Evolutionary conservation across 2,797 vertebrate species (phyloP), one percentile per base, ranked within the genome.

Genomic region (Vespertilio murinus): DNA sequence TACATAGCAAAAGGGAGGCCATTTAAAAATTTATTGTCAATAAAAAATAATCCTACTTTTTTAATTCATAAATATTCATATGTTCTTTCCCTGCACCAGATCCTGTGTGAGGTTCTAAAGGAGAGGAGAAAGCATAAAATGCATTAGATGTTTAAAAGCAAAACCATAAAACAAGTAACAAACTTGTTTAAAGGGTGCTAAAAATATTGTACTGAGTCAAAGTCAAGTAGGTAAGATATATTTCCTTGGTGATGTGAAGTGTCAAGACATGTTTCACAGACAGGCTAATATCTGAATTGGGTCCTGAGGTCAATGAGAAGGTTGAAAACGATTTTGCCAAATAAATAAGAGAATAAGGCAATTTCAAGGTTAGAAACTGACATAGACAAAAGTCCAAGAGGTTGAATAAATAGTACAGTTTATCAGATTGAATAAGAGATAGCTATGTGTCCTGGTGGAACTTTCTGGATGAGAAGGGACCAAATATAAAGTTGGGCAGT

Each of bases 21-120:
- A 69, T 73, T 95, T 56, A 80, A 92, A 92, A 80, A 85, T 64
- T 8, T 14, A 25, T 45, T 16, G 16, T 54, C 8, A 61, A 82
- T 22, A 86, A 93, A 93, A 71, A 93, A 73, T 38, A 52, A 59
- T 61, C 14, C 30, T 56, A 17, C 47, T 69, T 94, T 94, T 94
- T 90, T 22, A 78, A 78, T 23, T 88, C 1, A 42, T 40, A 38
- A 90, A 92, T 81, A 84, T 95, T 84, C 25, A 65, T 74, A 40
- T 28, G 23, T 56, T 69, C 9, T 90, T 95, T 92, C 42, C 59
- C 38, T 74, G 22, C 25, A 78, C 30, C 22, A 59, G 38, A 47
- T 0, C 18, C 38, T 81, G 6, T 6, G 8, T n/a, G 25, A 87
- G 17, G 12, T 20, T 74, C 5, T 75, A 47, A 70, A 71, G 30